Conservation (phyloP, 2,797 vertebrate species). For the Phoebastria nigripes region DNA sequence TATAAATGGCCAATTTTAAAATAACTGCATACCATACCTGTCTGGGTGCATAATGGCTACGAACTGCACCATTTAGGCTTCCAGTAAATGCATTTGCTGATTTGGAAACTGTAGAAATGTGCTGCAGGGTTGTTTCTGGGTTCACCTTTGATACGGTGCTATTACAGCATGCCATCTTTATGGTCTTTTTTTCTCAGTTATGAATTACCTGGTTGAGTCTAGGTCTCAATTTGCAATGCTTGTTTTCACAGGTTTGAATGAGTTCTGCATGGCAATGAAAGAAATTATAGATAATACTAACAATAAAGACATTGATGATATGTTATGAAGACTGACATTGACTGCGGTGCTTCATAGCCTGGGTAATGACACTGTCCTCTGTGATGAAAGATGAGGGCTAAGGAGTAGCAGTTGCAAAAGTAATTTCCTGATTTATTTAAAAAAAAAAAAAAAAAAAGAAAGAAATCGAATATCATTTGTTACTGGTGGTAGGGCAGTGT, state of each 20-base stretch:
- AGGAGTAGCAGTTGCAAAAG: background rate
- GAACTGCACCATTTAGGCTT: background rate
- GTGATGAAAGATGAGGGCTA: background rate
- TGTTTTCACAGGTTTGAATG: slow-evolving; percentile 21
- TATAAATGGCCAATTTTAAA: background rate
- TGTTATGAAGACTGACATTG: slow-evolving; percentile 68
- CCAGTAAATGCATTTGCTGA: background rate
- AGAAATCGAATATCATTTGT: background rate
- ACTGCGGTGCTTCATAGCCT: slow-evolving; percentile 52
- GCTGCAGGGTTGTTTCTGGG: background rate
- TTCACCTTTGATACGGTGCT: background rate
- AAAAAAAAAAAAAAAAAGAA: background rate
- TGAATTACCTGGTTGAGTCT: background rate
- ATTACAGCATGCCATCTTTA: background rate
- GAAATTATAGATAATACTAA: slow-evolving; percentile 19
- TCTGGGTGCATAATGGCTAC: background rate
- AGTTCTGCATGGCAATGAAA: slow-evolving; percentile 52
- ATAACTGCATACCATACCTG: background rate
- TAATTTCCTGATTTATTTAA: slow-evolving; percentile 13
- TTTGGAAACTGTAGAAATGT: background rate
- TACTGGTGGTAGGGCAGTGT: background rate
- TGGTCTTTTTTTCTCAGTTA: background rate
- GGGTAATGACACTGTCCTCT: slow-evolving; percentile 46
- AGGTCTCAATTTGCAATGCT: background rate
- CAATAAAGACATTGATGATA: background rate